Evolutionary conservation across 2,888 invertebrate species (phyloP).

Genomic region (Drosophila austrosaltans): DNA sequence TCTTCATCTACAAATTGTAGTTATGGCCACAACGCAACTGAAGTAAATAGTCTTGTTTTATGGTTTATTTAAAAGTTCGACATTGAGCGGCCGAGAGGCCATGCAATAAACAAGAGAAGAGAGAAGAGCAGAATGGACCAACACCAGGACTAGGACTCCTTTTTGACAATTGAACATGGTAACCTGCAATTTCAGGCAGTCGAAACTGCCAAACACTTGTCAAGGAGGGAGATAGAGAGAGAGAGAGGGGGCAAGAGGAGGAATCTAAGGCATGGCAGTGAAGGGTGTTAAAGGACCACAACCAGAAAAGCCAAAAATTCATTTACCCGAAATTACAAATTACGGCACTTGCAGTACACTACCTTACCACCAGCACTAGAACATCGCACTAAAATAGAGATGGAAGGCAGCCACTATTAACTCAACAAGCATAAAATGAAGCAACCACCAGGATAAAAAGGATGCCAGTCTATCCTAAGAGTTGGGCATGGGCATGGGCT

Average conservation of each 20-base stretch:
- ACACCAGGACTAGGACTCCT: slow-evolving; percentile 35
- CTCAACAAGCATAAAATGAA: slow-evolving; percentile 79
- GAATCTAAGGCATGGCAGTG: not conserved
- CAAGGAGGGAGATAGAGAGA: slow-evolving; percentile 15
- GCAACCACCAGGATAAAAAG: slow-evolving; percentile 40
- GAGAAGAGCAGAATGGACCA: not conserved
- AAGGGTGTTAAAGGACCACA: slow-evolving; percentile 24
- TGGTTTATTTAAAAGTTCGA: slow-evolving; percentile 75
- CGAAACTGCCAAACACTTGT: slow-evolving; percentile 67
- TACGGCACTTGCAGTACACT: slow-evolving; percentile 72
- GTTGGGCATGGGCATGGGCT: slow-evolving; percentile 19
- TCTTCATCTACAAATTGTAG: slow-evolving; percentile 32
- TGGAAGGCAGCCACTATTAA: slow-evolving; percentile 70
- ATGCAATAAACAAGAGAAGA: slow-evolving; percentile 51
- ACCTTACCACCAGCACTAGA: slow-evolving; percentile 31
- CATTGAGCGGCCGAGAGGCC: slow-evolving; percentile 27
- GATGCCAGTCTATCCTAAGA: slow-evolving; percentile 12
- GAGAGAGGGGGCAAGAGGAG: not conserved
- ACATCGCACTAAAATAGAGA: slow-evolving; percentile 49
- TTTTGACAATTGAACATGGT: slow-evolving; percentile 71
- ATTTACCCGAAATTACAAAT: slow-evolving; percentile 78
- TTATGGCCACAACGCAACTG: slow-evolving; percentile 73
- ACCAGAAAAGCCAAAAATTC: slow-evolving; percentile 71
- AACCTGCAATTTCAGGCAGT: slow-evolving; percentile 53
- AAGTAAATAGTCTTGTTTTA: slow-evolving; percentile 78